Percentiles rank a stretch among this genome's conserved stretches.
Evolutionary conservation across 2,888 invertebrate genomes (phyloP).

Genomic region (Drosophila mimetica): DNA sequence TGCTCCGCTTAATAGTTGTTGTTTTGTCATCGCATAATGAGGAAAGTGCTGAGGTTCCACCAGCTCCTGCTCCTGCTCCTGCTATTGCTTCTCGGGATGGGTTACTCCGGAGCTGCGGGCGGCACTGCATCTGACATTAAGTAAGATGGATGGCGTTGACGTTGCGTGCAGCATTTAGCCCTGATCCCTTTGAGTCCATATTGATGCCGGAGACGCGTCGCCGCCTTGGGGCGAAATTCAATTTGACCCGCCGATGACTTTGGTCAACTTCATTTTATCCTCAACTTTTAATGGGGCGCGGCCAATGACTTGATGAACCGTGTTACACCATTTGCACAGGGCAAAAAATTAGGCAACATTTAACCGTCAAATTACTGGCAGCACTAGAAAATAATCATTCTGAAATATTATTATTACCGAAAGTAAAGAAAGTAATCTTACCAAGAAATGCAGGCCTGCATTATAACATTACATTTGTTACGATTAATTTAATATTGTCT

Average conservation of each 20-base stretch:
- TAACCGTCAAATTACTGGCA: neutral
- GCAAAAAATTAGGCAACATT: neutral
- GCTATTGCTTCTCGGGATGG: slow-evolving; percentile 10
- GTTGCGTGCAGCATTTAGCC: slow-evolving; percentile 73
- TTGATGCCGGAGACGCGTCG: slow-evolving; percentile 52
- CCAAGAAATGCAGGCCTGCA: neutral
- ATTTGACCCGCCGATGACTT: slow-evolving; percentile 41
- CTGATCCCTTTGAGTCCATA: slow-evolving; percentile 72
- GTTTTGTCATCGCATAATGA: slow-evolving; percentile 74
- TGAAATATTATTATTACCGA: neutral
- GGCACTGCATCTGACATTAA: slow-evolving; percentile 76
- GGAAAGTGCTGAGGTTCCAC: slow-evolving; percentile 45
- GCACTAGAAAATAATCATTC: neutral
- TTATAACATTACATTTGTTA: too few relatives aligned
- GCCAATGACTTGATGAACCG: slow-evolving; percentile 38
- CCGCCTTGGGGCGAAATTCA: slow-evolving; percentile 55
- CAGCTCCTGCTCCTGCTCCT: slow-evolving; percentile 2
- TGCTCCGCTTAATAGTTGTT: slow-evolving; percentile 57
- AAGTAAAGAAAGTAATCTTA: neutral
- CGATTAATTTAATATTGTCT: neutral
- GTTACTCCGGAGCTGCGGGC: slow-evolving; percentile 22
- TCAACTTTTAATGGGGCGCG: slow-evolving; percentile 35
- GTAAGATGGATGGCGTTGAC: slow-evolving; percentile 77
- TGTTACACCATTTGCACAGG: slow-evolving; percentile 21
- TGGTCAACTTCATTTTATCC: slow-evolving; percentile 42